Percentiles rank a stretch among this genome's conserved stretches.
phyloP scores from a whole-genome alignment of 1,140 invertebrate species.

The Rhopalosiphum maidis region DNA sequence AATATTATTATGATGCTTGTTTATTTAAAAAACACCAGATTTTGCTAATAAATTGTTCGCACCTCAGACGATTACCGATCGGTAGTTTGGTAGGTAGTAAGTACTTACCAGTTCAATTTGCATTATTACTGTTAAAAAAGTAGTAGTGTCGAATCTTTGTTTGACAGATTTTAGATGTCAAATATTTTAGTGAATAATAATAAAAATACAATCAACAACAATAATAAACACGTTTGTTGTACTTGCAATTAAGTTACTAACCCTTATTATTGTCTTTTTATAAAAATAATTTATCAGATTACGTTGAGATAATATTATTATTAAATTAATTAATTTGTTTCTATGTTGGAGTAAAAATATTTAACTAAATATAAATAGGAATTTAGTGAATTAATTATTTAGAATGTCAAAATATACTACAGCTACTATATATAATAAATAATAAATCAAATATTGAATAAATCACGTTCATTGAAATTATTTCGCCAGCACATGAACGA shows the following conservation, averaged over 20 bases:
- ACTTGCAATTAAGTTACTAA: not conserved
- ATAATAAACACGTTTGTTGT: not conserved
- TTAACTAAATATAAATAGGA: conserved; percentile 1
- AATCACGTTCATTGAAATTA: not conserved
- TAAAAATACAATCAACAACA: too few relatives aligned
- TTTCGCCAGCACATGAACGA: not conserved
- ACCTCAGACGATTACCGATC: not conserved
- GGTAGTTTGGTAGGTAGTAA: not conserved
- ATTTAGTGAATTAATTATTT: not conserved
- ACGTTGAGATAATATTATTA: not conserved
- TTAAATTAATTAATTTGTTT: not conserved
- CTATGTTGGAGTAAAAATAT: not conserved
- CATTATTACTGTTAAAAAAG: not conserved
- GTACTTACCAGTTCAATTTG: not conserved
- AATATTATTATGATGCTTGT: not conserved
- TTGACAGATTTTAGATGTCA: not conserved
- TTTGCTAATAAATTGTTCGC: not conserved
- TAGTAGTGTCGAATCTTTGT: too few relatives aligned
- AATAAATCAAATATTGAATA: not conserved
- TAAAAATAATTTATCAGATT: not conserved
- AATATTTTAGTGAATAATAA: too few relatives aligned
- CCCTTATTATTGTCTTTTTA: not conserved
- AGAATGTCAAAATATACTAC: not conserved
- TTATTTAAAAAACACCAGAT: not conserved
- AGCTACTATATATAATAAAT: not conserved